Conservation (phyloP, 2,888 invertebrate species). For the Dynastes maya region DNA sequence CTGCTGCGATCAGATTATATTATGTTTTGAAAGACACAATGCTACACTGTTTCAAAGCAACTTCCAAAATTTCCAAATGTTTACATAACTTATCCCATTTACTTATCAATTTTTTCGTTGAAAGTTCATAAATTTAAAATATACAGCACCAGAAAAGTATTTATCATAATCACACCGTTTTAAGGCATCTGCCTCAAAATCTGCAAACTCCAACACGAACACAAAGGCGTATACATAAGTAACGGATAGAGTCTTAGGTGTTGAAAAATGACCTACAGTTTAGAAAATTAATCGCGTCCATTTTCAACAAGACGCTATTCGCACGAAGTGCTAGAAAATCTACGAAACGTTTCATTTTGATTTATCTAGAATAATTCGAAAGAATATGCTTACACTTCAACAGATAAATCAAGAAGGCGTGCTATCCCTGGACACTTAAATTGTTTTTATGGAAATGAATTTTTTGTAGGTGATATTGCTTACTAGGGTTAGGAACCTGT, state of each 20-base stretch:
- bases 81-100: too few species aligned
- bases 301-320: constrained; percentile 19
- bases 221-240: background rate
- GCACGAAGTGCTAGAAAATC: constrained; percentile 8
- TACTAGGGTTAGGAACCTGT: background rate
- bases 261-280: constrained; percentile 20
- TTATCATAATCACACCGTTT: too few species aligned
- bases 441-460: constrained; percentile 6
- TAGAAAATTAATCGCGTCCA: constrained; percentile 19
- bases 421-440: background rate
- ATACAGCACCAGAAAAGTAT: too few species aligned
- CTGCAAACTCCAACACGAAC: background rate
- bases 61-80: too few species aligned
- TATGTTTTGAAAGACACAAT: too few species aligned
- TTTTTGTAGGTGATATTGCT: background rate
- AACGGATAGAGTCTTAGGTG: background rate
- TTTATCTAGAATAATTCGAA: constrained; percentile 2
- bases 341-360: constrained; percentile 15
- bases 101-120: too few species aligned
- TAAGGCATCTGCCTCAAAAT: background rate
- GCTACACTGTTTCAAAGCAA: too few species aligned
- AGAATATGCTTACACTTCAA: constrained; percentile 23
- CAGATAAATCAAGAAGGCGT: constrained; percentile 2
- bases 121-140: too few species aligned
- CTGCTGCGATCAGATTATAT: too few species aligned